phyloP scores from a whole-genome alignment of 1,140 invertebrate genomes.

The Drosophila pectinifera region DNA sequence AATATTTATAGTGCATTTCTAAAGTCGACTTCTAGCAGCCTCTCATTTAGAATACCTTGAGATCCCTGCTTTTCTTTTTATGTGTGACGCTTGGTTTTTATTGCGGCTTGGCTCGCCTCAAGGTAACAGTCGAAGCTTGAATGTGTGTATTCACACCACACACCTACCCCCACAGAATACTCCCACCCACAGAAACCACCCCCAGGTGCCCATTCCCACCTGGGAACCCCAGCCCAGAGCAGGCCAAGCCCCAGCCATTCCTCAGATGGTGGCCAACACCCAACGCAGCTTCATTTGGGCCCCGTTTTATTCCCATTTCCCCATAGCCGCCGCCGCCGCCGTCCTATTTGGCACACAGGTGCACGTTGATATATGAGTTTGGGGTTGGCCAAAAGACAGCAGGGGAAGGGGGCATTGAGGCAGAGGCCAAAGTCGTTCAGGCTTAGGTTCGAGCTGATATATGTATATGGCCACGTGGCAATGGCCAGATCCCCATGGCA shows the following conservation, averaged over 20 bases:
- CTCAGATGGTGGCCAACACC: slow-evolving; percentile 40
- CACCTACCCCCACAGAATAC: slow-evolving; percentile 1
- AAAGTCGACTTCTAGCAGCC: not conserved
- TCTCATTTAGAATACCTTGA: slow-evolving; percentile 8
- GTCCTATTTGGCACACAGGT: slow-evolving; percentile 66
- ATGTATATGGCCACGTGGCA: slow-evolving; percentile 69
- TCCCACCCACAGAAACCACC: slow-evolving; percentile 2
- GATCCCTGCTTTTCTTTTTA: slow-evolving; percentile 27
- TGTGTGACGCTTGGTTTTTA: slow-evolving; percentile 48
- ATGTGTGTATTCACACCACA: slow-evolving; percentile 38
- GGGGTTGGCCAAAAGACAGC: slow-evolving; percentile 31
- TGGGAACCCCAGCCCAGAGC: slow-evolving; percentile 7
- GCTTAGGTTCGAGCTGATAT: slow-evolving; percentile 71
- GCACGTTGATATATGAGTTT: slow-evolving; percentile 66
- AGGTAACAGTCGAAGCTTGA: slow-evolving; percentile 41
- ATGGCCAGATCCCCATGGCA: slow-evolving; percentile 3
- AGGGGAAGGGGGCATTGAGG: not conserved
- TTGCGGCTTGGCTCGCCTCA: slow-evolving; percentile 42
- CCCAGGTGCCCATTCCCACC: not conserved
- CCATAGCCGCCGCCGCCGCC: slow-evolving; percentile 1
- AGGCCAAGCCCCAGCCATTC: slow-evolving; percentile 32
- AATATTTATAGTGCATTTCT: slow-evolving; percentile 1
- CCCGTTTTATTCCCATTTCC: slow-evolving; percentile 46
- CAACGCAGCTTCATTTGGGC: slow-evolving; percentile 40
- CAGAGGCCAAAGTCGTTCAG: slow-evolving; percentile 67